Base-by-base conservation (phyloP, 2,888 invertebrate species). In the Diaprepes abbreviatus region DNA sequence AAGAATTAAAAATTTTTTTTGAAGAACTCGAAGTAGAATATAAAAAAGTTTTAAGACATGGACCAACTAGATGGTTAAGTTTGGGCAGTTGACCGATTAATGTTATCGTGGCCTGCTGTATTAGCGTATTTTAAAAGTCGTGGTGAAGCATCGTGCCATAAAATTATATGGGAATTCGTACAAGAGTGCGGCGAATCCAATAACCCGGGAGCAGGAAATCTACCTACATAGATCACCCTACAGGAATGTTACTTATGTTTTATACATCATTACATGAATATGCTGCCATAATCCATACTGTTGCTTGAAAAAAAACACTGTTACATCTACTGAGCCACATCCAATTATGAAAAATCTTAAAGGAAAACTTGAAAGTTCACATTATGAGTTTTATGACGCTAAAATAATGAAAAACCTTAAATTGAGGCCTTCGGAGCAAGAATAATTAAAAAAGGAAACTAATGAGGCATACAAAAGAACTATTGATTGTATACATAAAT, bases 1-100 rank as follows among this genome's bases (percentile, higher is more conserved):
- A 64, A 55, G 62, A 71, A 66, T 64, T 78, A 16, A 74, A 77
- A 50, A 33, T 62, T 14, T 72, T 50, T 35, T 72, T 57, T 48
- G 66, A 48, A 7, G 60, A 60, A 36, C 7, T 57, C 3, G 58
- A 66, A 28, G 38, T 70, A 2, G 62, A 70, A 48, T 66, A 66
- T 33, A 17, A 57, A 31, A 16, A 70, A n/a, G 7, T 66, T 4
- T 24, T 24, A 24, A 5, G 24, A 24, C 24, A 24, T 24, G 24
- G 24, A 5, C 24, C 24, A 24, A 24, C 24, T 24, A 24, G 24
- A 24, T 24, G 24, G 24, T 24, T 24, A 5, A 24, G 24, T 24
- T 24, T 24, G 5, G 24, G 24, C 5, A 24, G 24, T 24, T 24
- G 24, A 24, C 24, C 24, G 24, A 24, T 24, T 24, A 5, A 24